Evolutionary conservation across 2,888 invertebrate species (phyloP), one percentile per base, ranked within the genome.

Genomic region (Heptascelio sp.): DNA sequence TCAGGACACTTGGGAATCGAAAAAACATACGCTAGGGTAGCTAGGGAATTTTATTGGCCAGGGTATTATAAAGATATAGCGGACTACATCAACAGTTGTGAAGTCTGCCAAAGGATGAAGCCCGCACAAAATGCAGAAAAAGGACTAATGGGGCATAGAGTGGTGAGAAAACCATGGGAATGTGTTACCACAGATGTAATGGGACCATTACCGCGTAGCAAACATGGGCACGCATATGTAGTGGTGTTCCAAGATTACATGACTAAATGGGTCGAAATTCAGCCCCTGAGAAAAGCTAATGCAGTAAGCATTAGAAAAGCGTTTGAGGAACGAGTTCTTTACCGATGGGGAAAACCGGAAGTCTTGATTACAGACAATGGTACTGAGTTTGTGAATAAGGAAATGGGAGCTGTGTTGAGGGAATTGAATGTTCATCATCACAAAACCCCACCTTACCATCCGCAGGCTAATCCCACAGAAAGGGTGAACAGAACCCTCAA

Each of bases 341-440:
- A 75, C 2, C 49, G 72, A 0, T 89, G 80, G 73, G 89, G 88
- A 1, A 68, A 60, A 4, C 88, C 87, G 0, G 43, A 76, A 19
- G 60, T 57, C 11, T 23, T 89, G 0, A 26, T 89, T 0, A 80
- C 75, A 3, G 89, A 89, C 53, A 88, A 88, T 59, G 88, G 88
- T 0, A 82, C 82, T 0, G 85, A 88, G 40, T 88, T 86, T 46
- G 77, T 60, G 0, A 60, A 60, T 34, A 11, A 34, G 0, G 34
- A 37, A 11, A 37, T 37, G 8, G 8, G 11, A 6, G 8, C 5
- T 2, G 2, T 37, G 37, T 8, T 13, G 37, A 37, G 2, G 8
- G 37, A 11, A 4, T 13, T 37, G 11, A 19, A 21, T 21, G 21
- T 37, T 11, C 59, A 59, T 6, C 59, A 59, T 11, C 5, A 13